Evolutionary conservation across 2,888 invertebrate genomes (phyloP).

Genomic region (Osmoderma eremita): DNA sequence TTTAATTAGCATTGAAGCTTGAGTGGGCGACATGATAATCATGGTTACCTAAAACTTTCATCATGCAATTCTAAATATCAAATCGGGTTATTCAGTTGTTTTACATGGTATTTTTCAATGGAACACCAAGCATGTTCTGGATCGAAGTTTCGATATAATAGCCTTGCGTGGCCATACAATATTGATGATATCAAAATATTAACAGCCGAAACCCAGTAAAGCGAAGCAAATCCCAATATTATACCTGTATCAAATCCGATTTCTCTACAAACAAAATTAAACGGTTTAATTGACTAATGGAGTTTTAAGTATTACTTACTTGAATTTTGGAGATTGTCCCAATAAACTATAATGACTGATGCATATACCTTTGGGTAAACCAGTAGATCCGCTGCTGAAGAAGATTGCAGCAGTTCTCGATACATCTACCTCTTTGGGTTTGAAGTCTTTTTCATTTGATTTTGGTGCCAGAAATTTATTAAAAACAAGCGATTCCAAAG

Average conservation of each 20-base stretch:
- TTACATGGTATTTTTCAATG: slow-evolving; percentile 53
- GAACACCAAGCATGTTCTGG: slow-evolving; percentile 52
- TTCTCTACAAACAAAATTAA: neutral
- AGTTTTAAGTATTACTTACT: slow-evolving; percentile 19
- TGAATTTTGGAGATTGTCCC: slow-evolving; percentile 34
- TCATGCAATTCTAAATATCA: neutral
- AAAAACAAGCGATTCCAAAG: slow-evolving; percentile 43
- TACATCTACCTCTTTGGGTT: slow-evolving; percentile 41
- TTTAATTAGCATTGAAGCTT: slow-evolving; percentile 53
- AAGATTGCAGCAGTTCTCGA: slow-evolving; percentile 47
- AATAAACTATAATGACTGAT: slow-evolving; percentile 47
- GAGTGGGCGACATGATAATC: slow-evolving; percentile 52
- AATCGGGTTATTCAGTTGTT: neutral
- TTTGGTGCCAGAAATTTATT: slow-evolving; percentile 38
- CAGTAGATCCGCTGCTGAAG: slow-evolving; percentile 53
- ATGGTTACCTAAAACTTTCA: slow-evolving; percentile 50
- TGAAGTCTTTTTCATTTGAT: slow-evolving; percentile 45
- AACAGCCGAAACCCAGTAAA: slow-evolving; percentile 58
- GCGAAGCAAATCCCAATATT: slow-evolving; percentile 51
- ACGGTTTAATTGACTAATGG: neutral
- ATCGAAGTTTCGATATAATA: slow-evolving; percentile 52
- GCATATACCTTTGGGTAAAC: slow-evolving; percentile 51
- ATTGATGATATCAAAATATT: slow-evolving; percentile 48
- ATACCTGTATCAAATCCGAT: slow-evolving; percentile 4
- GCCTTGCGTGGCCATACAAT: slow-evolving; percentile 52